Evolutionary conservation across 2,888 invertebrate species (phyloP), one percentile per base, ranked within the genome.

Genomic region (Apodemia duryi): DNA sequence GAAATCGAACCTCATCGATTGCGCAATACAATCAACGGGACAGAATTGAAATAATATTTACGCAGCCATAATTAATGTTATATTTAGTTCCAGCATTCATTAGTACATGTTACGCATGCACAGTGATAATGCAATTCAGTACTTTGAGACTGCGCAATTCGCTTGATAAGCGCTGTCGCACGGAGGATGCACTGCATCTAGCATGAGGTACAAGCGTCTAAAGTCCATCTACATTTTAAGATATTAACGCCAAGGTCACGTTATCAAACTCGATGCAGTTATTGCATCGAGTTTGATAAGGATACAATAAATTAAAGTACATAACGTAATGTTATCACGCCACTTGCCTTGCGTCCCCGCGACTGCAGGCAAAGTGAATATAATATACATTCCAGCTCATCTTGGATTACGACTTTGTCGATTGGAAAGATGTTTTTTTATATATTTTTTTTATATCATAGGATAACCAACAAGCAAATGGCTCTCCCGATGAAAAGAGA

Each of bases 161-260:
- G 73, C 67, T 70, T 71, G 75, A 75, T 74, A 75, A 61, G 68
- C 72, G 77, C 75, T 77, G 76, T 68, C 65, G 43, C 41, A 35
- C 61, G 71, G 67, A 74, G 70, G 67, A 71, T 73, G 71, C 72
- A 70, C 71, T 69, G 69, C 65, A 64, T 68, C 67, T 63, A 66
- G 70, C 73, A 70, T 70, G 69, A 70, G 70, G 46, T 64, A 57
- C 60, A 60, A 57, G 41, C 43, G 51, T 21, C n/a, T 51, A 51
- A 51, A 51, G 51, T 51, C 51, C 51, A 51, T 21, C 43, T 43
- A 11, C 46, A 46, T 46, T 46, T 46, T 46, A 13, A 46, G 52
- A 52, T 52, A 52, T 52, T 52, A 52, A 52, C 9, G 52, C 52
- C 52, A 52, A 52, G n/a, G 52, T 52, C 52, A 52, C 28, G 10